A percentile compares a stretch with the other conserved stretches of the same genome.
Evolutionary conservation across 2,113 vertebrate genomes (phyloP).

Genomic region (Zosterops pallidus): DNA sequence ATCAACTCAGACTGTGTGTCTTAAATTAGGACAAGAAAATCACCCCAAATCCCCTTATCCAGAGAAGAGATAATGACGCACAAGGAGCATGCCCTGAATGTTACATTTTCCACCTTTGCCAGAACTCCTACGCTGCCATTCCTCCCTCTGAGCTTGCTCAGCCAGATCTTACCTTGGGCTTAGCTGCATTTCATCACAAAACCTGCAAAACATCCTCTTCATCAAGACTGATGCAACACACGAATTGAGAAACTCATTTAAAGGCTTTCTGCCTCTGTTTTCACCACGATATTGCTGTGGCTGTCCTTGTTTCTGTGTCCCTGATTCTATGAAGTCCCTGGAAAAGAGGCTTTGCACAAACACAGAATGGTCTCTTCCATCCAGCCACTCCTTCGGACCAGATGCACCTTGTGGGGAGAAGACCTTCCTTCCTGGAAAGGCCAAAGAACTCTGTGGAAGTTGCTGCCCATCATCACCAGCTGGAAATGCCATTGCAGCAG

Average conservation of each 20-base stretch:
- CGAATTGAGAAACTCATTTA: background rate
- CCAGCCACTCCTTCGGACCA: background rate
- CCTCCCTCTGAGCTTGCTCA: background rate
- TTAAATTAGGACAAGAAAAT: background rate
- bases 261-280: background rate
- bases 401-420: background rate
- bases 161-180: background rate
- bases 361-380: background rate
- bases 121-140: background rate
- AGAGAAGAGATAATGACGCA: background rate
- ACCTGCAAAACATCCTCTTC: background rate
- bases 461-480: background rate
- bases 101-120: background rate
- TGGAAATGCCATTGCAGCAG: background rate
- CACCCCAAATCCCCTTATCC: background rate
- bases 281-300: background rate
- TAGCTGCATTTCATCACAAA: background rate
- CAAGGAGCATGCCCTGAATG: background rate
- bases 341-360: background rate
- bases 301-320: background rate
- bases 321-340: background rate
- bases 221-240: background rate
- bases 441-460: accelerated
- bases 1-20: background rate
- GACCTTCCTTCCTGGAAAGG: background rate